A percentile compares a stretch with the other conserved stretches of the same genome.
Conservation (phyloP, 2,888 invertebrate genomes). For the Eupithecia subfuscata region DNA sequence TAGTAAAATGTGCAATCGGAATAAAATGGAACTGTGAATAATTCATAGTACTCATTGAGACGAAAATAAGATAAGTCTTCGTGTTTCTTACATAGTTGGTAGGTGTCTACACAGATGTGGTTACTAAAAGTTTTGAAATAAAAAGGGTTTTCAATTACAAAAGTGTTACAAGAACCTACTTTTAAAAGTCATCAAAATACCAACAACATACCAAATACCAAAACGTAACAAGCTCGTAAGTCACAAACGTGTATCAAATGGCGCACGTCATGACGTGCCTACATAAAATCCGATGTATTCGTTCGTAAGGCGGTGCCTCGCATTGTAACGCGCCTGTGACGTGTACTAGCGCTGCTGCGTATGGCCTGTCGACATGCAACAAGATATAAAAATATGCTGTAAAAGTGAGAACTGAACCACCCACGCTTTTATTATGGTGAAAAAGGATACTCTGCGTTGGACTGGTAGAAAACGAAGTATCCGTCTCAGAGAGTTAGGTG, state of each 20-base stretch:
- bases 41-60: neutral
- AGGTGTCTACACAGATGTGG: neutral
- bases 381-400: neutral
- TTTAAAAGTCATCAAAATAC: neutral
- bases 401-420: slow-evolving; percentile 18
- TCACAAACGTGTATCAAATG: slow-evolving; percentile 18
- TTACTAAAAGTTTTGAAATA: neutral
- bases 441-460: neutral
- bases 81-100: neutral
- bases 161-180: neutral
- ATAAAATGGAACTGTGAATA: neutral
- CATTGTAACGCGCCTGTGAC: slow-evolving; percentile 18
- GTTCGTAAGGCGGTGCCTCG: slow-evolving; percentile 11
- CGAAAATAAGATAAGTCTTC: neutral
- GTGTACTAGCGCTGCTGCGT: slow-evolving; percentile 2
- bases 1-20: neutral
- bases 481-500: neutral
- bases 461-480: neutral
- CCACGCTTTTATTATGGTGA: neutral
- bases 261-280: slow-evolving; percentile 21
- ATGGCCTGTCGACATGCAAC: slow-evolving; percentile 25
- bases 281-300: slow-evolving; percentile 26
- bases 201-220: slow-evolving; percentile 2
- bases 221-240: slow-evolving; percentile 13
- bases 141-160: neutral